Base-by-base conservation (phyloP, 2,797 vertebrate genomes). In the Pipistrellus nathusii region DNA sequence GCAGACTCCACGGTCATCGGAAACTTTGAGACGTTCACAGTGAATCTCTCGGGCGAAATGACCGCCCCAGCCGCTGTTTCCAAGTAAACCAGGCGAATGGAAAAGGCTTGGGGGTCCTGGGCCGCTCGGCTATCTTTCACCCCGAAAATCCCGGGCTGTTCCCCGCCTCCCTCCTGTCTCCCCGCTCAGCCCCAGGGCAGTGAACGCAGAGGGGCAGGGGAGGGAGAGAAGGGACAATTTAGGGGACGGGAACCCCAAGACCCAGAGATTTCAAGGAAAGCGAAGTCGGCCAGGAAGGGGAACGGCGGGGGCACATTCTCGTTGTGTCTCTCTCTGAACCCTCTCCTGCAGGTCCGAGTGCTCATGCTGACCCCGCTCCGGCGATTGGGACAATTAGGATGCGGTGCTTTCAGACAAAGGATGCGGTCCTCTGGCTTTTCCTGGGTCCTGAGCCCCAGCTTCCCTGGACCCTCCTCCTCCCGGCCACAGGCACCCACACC, bases 1-100 rank as follows among this genome's bases (percentile, higher is more conserved):
- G 68, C 88, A 97, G 96, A 96, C 95, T 96, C 93, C 88, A 66
- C 62, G 96, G 95, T 4, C 44, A 11, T 95, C 93, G 30, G 69
- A 88, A 97, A 86, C 96, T 96, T 93, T 76, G 91, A 97, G 75
- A 21, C 66, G 32, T 72, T n/a, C 51, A 94, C 84, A 53, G 27
- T 87, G 92, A 96, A 90, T 96, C 35, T 76, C 46, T 51, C 41
- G 41, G 41, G 44, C 59, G 38, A 93, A 93, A 96, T 91, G 75
- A 95, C 41, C 88, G 82, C 72, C 82, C 59, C 75, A 76, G 68
- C 81, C 93, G 94, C 85, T 72, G 57, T 75, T 85, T 80, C 82
- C 92, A 94, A 95, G 80, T 82, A 92, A 91, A 32, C 23, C 0
- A 25, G 77, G 53, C 72, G n/a, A 53, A 66, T 27, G 32, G 77